Conservation (phyloP, 2,888 invertebrate species). For the Siphlonurus alternatus region DNA sequence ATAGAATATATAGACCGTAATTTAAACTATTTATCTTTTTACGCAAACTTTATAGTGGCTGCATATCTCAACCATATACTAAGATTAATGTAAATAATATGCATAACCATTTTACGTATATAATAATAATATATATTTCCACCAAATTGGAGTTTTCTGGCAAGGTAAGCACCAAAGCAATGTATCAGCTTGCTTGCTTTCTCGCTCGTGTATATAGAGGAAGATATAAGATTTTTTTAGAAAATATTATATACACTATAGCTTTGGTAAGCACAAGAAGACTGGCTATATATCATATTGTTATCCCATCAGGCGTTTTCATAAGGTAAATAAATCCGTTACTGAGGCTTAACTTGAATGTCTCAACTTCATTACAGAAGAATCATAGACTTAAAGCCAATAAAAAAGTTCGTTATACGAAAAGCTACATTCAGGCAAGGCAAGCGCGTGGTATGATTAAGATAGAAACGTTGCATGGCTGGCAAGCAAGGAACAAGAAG, state of each 20-base stretch:
- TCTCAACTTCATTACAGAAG: constrained; percentile 4
- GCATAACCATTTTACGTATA: neutral
- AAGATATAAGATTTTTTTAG: neutral
- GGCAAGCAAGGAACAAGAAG: neutral
- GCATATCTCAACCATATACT: neutral
- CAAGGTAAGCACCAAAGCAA: too few species aligned
- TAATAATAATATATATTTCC: too few species aligned
- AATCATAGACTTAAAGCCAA: constrained; percentile 4
- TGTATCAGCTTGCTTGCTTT: neutral
- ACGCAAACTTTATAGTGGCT: neutral
- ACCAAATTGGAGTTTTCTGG: too few species aligned
- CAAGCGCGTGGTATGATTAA: neutral
- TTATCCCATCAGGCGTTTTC: constrained; percentile 3
- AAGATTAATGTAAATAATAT: neutral
- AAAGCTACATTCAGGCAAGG: neutral
- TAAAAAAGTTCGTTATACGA: neutral
- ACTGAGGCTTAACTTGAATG: constrained; percentile 1
- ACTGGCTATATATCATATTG: constrained; percentile 1
- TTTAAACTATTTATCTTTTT: too few species aligned
- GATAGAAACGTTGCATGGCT: neutral
- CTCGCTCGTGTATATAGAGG: too few species aligned
- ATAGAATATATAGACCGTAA: too few species aligned
- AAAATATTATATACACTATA: neutral
- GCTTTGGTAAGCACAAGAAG: neutral
- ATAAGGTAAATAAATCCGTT: constrained; percentile 4